phyloP scores from a whole-genome alignment of 2,888 invertebrate genomes.

The Papilio gigon region DNA sequence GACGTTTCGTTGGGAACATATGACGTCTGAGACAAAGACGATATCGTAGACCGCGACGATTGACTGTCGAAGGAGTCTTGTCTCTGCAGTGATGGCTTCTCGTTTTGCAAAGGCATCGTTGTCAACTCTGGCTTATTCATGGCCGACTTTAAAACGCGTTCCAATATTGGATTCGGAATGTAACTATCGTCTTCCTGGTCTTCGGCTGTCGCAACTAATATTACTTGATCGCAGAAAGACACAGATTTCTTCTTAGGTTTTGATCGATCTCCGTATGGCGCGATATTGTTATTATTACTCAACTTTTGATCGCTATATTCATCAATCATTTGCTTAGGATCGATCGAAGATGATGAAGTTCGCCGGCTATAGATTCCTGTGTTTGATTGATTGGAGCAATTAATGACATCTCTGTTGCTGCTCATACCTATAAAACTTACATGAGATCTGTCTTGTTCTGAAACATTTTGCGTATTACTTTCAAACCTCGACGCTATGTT shows the following conservation, averaged over 20 bases:
- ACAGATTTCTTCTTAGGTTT: conserved; percentile 95
- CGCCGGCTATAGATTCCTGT: conserved; percentile 66
- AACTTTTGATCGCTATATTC: conserved; percentile 68
- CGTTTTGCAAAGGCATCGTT: conserved; percentile 76
- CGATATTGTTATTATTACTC: conserved; percentile 54
- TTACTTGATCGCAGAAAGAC: conserved; percentile 97
- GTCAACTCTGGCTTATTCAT: conserved; percentile 87
- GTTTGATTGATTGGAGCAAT: conserved; percentile 72
- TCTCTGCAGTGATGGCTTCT: conserved; percentile 75
- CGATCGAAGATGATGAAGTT: conserved; percentile 73
- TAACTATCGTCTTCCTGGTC: conserved; percentile 95
- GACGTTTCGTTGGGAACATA: conserved; percentile 62
- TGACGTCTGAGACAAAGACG: conserved; percentile 75
- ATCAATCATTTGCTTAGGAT: conserved; percentile 73
- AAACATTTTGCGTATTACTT: conserved; percentile 57
- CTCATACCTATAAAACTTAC: conserved; percentile 73
- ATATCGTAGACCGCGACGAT: conserved; percentile 78
- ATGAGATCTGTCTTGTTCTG: conserved; percentile 68
- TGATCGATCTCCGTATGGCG: conserved; percentile 74
- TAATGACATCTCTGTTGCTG: conserved; percentile 75
- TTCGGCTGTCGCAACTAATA: conserved; percentile 95
- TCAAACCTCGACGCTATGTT: conserved; percentile 93
- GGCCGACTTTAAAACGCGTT: conserved; percentile 91
- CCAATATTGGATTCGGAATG: conserved; percentile 94
- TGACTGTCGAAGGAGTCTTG: conserved; percentile 80